phyloP scores from a whole-genome alignment of 2,113 vertebrate genomes.

The Perognathus longimembris region DNA sequence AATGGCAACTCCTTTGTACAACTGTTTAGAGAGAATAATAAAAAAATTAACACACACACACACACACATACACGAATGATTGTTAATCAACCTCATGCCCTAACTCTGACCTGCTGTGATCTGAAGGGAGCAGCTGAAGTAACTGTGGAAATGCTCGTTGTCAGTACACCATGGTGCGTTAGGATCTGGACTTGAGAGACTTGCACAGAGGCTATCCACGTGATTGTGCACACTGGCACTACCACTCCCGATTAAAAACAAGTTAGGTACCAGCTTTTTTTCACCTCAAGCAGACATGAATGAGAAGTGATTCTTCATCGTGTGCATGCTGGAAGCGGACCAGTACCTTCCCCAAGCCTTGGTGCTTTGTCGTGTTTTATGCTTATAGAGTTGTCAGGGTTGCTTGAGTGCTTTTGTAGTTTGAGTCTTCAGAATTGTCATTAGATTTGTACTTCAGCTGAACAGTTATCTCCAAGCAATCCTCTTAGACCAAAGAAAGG shows the following conservation, averaged over 20 bases:
- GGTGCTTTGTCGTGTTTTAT: not conserved
- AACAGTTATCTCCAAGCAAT: not conserved
- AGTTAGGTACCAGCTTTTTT: not conserved
- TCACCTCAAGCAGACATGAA: not conserved
- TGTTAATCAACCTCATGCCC: not conserved
- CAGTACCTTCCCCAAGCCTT: not conserved
- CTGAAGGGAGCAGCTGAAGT: not conserved
- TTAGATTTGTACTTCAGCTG: not conserved
- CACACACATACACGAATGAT: not conserved
- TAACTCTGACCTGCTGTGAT: not conserved
- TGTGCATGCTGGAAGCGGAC: not conserved
- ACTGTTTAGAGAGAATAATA: not conserved
- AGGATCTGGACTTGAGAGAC: not conserved
- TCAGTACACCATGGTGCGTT: not conserved
- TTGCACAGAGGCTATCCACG: not conserved
- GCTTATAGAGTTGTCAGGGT: conserved; percentile 25
- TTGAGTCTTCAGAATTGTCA: not conserved
- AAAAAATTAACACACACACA: not conserved
- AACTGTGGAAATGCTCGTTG: not conserved
- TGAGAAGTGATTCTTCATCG: not conserved
- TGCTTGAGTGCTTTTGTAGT: conserved; percentile 35
- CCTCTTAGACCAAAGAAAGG: not conserved
- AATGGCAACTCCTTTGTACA: too few species aligned
- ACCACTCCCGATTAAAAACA: not conserved
- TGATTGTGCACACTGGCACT: not conserved